Evolutionary conservation across 2,113 vertebrate genomes (phyloP).

Genomic region (Ia io): DNA sequence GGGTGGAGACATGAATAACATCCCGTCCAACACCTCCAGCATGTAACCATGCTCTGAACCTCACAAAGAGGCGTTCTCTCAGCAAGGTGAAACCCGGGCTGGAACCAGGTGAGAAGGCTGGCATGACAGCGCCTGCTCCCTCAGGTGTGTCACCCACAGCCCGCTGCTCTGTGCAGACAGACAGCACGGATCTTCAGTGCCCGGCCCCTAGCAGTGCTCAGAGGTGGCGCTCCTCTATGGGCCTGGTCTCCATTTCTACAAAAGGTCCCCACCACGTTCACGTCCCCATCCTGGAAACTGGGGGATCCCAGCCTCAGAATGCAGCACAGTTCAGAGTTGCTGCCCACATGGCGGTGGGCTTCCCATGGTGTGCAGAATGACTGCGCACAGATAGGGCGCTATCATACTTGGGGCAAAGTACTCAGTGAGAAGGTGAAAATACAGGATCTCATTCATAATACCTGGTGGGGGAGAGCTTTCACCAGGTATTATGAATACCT

Average conservation of each 20-base stretch:
- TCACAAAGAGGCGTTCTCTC: background rate
- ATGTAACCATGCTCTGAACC: background rate
- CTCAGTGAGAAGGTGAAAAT: background rate
- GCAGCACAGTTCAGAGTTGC: no score
- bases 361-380: accelerated
- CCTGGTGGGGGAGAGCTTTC: background rate
- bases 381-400: background rate
- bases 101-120: background rate
- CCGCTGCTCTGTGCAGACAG: no score
- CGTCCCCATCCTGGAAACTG: background rate
- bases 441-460: background rate
- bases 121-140: background rate
- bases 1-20: background rate
- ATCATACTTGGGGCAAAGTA: background rate
- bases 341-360: background rate
- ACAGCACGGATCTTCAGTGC: background rate
- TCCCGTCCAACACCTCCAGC: background rate
- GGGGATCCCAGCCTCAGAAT: background rate
- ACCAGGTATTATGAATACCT: no score
- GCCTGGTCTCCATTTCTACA: background rate
- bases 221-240: accelerated
- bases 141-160: background rate
- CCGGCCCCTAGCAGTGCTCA: background rate
- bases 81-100: background rate
- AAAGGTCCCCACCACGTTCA: accelerated